phyloP scores from a whole-genome alignment of 1,140 invertebrate genomes.

The Drosophila persimilis region DNA sequence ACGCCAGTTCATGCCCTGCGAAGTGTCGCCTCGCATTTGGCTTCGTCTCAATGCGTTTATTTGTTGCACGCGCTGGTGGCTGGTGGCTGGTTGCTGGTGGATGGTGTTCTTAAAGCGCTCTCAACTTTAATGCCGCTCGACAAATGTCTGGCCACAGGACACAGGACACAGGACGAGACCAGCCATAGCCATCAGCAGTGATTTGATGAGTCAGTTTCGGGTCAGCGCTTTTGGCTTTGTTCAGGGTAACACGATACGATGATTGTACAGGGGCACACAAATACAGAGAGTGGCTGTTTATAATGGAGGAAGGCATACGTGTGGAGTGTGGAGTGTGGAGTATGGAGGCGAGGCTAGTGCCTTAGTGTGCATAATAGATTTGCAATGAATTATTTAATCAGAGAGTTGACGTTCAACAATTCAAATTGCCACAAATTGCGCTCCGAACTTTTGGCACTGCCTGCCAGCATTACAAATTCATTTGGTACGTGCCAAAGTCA shows the following conservation, averaged over 20 bases:
- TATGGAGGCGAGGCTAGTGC: background rate
- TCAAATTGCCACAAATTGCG: slow-evolving; percentile 59
- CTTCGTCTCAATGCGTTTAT: slow-evolving; percentile 30
- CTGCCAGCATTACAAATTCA: slow-evolving; percentile 59
- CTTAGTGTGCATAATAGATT: slow-evolving; percentile 32
- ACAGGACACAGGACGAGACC: slow-evolving; percentile 1
- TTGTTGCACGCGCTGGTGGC: slow-evolving; percentile 28
- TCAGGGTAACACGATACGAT: slow-evolving; percentile 34
- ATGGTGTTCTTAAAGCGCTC: slow-evolving; percentile 26
- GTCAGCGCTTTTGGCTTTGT: slow-evolving; percentile 13
- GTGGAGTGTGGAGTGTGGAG: too few relatives aligned
- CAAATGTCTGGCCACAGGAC: slow-evolving; percentile 8
- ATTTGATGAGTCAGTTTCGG: slow-evolving; percentile 43
- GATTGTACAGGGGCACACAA: background rate
- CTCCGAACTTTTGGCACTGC: slow-evolving; percentile 37
- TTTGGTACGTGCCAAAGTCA: slow-evolving; percentile 59
- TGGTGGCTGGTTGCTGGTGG: background rate
- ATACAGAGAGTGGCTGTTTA: too few relatives aligned
- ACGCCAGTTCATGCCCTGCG: slow-evolving; percentile 43
- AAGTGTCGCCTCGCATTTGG: slow-evolving; percentile 22
- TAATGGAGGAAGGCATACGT: background rate
- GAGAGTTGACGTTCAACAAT: slow-evolving; percentile 36
- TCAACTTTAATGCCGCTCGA: slow-evolving; percentile 39
- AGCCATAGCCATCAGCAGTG: slow-evolving; percentile 3
- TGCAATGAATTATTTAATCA: slow-evolving; percentile 54